Evolutionary conservation across 2,113 vertebrate genomes (phyloP).

Genomic region (Athene cunicularia): DNA sequence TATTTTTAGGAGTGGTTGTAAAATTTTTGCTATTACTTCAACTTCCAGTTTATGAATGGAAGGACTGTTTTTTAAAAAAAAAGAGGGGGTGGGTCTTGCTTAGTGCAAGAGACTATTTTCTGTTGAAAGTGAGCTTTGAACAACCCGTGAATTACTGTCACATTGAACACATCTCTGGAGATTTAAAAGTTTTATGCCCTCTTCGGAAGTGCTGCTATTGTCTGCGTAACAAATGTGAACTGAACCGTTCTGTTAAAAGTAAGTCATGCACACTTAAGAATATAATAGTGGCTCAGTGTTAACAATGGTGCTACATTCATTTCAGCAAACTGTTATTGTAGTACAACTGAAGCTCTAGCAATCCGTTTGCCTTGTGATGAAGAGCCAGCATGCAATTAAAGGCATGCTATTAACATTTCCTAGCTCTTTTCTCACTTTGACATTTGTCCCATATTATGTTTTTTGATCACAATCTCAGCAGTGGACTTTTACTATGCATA

Average conservation of each 20-base stretch:
- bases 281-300: neutral
- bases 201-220: slow-evolving; percentile 11
- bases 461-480: neutral
- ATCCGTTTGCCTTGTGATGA: slow-evolving; percentile 12
- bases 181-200: neutral
- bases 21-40: neutral
- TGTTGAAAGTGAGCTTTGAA: slow-evolving; percentile 11
- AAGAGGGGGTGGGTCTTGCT: neutral
- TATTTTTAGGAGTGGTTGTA: neutral
- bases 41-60: neutral
- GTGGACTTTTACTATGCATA: neutral
- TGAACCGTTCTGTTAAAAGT: slow-evolving; percentile 13
- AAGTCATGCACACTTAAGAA: neutral
- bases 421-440: neutral
- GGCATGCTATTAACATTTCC: neutral
- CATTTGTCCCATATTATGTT: neutral
- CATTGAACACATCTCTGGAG: neutral
- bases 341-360: neutral
- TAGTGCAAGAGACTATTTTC: neutral
- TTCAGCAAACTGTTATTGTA: slow-evolving; percentile 1
- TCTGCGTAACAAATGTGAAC: slow-evolving; percentile 6
- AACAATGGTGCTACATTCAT: slow-evolving; percentile 8
- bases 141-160: neutral
- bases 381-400: neutral
- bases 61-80: neutral